A percentile compares a stretch with the other conserved stretches of the same genome.
phyloP scores from a whole-genome alignment of 2,797 vertebrate species.

The Caiman crocodilus region DNA sequence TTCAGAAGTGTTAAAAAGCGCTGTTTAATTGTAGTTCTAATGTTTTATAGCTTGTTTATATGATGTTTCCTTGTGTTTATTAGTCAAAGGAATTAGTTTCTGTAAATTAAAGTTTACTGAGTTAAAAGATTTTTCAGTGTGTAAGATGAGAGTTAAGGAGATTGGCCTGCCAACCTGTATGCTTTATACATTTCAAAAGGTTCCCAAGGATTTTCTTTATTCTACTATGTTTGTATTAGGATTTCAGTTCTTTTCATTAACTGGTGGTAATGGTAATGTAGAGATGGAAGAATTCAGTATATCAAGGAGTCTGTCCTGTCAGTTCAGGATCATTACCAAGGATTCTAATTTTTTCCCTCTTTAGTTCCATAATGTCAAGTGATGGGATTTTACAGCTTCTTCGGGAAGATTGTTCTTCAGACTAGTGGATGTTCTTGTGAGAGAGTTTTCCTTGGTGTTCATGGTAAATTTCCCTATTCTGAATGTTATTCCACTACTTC shows the following conservation, averaged over 20 bases:
- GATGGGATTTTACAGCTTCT: neutral
- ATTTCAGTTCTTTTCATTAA: neutral
- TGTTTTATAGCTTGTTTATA: neutral
- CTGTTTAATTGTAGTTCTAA: neutral
- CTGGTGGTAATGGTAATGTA: neutral
- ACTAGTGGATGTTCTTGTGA: neutral
- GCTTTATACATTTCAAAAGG: neutral
- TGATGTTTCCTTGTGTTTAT: neutral
- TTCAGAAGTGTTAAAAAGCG: neutral
- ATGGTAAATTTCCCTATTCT: neutral
- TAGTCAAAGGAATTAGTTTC: neutral
- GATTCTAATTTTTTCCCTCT: neutral
- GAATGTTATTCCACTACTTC: neutral
- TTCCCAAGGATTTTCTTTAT: neutral
- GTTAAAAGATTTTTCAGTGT: neutral
- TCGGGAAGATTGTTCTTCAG: neutral
- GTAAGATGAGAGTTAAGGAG: accelerated
- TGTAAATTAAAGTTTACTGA: neutral
- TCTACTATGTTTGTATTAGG: neutral
- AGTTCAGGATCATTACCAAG: neutral
- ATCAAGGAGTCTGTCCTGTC: neutral
- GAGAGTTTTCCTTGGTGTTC: neutral
- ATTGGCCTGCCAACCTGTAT: neutral
- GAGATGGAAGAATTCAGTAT: neutral
- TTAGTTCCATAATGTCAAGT: neutral